phyloP scores from a whole-genome alignment of 2,113 vertebrate genomes.

The Corvus hawaiiensis region DNA sequence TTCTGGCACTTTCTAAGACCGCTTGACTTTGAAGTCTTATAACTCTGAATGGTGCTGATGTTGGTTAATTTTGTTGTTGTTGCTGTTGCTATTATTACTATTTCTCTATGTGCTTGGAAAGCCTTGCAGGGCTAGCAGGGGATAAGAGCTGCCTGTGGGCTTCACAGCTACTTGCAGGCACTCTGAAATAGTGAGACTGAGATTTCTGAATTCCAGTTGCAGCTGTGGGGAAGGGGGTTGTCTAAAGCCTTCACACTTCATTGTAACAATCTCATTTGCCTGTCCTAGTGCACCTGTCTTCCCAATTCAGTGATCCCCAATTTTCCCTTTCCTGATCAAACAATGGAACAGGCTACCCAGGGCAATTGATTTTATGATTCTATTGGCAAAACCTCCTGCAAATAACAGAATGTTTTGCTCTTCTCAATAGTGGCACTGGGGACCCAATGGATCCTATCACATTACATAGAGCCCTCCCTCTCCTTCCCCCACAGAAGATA shows the following conservation, averaged over 20 bases:
- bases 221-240: accelerated
- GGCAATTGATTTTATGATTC: neutral
- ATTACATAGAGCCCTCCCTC: neutral
- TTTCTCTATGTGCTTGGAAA: neutral
- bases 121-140: neutral
- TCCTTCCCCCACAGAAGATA: neutral
- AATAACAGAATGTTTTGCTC: neutral
- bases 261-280: neutral
- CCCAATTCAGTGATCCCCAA: neutral
- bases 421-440: neutral
- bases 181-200: neutral
- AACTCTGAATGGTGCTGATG: neutral
- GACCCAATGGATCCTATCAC: neutral
- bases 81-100: neutral
- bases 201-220: neutral
- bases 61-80: neutral
- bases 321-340: neutral
- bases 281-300: neutral
- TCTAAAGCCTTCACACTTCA: neutral
- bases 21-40: neutral
- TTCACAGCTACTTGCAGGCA: neutral
- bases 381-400: neutral
- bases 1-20: neutral
- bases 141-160: neutral
- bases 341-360: neutral